Evolutionary conservation across 2,113 vertebrate species (phyloP).

Genomic region (Eurypyga helias): DNA sequence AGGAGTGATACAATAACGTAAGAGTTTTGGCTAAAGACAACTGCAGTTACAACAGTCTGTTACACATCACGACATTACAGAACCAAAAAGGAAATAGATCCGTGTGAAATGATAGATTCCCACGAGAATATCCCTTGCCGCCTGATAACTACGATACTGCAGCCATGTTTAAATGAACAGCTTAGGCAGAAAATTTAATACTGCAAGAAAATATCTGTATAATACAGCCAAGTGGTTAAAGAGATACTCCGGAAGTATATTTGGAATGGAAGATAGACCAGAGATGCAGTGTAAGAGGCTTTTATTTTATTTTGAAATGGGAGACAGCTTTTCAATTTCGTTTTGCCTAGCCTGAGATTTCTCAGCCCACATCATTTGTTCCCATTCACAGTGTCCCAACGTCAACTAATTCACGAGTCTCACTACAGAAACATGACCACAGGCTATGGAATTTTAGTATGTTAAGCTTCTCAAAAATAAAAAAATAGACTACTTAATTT

Average conservation of each 20-base stretch:
- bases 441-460: not conserved
- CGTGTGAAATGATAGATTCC: not conserved
- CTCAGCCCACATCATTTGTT: not conserved
- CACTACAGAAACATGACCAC: not conserved
- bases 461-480: not conserved
- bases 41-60: slow-evolving; percentile 48
- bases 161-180: not conserved
- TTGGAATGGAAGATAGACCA: not conserved
- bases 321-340: not conserved
- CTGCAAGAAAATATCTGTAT: not conserved
- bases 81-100: not conserved
- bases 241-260: not conserved
- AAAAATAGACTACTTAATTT: not conserved
- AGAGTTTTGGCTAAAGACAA: slow-evolving; percentile 67
- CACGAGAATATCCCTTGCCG: not conserved
- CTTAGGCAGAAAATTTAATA: not conserved
- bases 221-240: not conserved
- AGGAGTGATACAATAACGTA: slow-evolving; percentile 72
- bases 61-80: not conserved
- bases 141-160: not conserved
- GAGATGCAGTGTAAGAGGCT: not conserved
- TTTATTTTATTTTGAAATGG: not conserved
- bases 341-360: not conserved
- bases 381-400: not conserved
- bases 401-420: not conserved